Evolutionary conservation across 2,888 invertebrate species (phyloP), one percentile per base, ranked within the genome.

Genomic region (Toxonevra muliebris): DNA sequence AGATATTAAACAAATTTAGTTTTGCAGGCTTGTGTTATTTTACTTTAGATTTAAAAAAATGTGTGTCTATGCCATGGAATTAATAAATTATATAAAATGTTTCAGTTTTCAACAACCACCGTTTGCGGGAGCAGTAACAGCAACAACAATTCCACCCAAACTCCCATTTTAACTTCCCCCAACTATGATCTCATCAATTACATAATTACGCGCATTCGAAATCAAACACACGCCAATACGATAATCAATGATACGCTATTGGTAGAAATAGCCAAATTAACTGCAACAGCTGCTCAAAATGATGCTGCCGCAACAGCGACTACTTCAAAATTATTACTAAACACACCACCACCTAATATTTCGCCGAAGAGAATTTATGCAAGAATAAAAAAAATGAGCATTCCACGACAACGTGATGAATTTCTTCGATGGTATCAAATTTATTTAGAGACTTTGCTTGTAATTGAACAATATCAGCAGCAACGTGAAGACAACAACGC

Each of bases 291-390:
- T 2, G 83, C 80, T 10, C 82, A 82, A 40, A 83, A 79, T 66
- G 77, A 75, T n/a, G 74, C 74, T 57, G 68, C 59, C 48, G 72
- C 76, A 65, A 53, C 65, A n/a, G 55, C 54, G 15, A 58, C 65
- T 15, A 52, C 65, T 52, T 30, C 19, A 19, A 66, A 69, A 11
- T 68, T 69, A 13, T 63, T 75, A 1, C 57, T 69, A 8, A 71
- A 69, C 41, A 59, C 72, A n/a, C 65, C 74, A 10, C 72, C 77
- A 30, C 70, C 76, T 10, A 73, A 76, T 17, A 80, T 85, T 66
- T 81, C 85, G 9, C 82, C 84, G 5, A 84, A 84, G 54, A 84
- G 83, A 65, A 80, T 85, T 43, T 84, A 81, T 72, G 76, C 80
- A 15, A 81, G 80, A 71, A 81, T 85, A 17, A 83, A 80, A 65